These are phyloP conservation scores for Oceanodroma leucorhoa DNA, from an alignment of 2,797 vertebrate genomes.

Conservation along the genomic window DNA sequence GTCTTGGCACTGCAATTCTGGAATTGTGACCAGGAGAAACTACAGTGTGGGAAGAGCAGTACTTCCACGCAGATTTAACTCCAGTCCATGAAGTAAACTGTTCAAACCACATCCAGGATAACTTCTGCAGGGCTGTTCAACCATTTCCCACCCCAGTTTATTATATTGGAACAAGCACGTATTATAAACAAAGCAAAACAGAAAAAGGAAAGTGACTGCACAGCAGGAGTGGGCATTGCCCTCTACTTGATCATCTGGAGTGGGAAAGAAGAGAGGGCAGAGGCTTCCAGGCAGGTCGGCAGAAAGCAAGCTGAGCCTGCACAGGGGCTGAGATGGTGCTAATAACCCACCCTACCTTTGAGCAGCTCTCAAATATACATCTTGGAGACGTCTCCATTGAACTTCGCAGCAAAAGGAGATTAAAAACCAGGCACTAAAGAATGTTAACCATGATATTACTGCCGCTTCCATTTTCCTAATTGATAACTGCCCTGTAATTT, in stretches of 20 bases:
- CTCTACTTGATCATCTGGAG: background rate
- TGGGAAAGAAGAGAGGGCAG: background rate
- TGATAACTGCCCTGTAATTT: background rate
- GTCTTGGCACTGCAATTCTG: background rate
- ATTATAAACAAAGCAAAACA: background rate
- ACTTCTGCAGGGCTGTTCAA: background rate
- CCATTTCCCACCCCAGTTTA: background rate
- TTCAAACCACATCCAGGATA: background rate
- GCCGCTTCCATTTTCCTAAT: background rate
- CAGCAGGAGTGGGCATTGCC: background rate
- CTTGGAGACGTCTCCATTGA: background rate
- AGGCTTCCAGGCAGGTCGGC: background rate
- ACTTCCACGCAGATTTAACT: fast-evolving
- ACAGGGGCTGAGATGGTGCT: background rate
- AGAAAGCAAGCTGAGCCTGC: background rate
- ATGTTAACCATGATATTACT: background rate
- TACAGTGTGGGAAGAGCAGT: background rate
- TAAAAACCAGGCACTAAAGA: background rate
- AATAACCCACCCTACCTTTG: background rate
- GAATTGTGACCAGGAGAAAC: background rate
- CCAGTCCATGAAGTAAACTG: background rate
- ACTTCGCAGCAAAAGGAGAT: background rate
- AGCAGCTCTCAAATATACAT: background rate
- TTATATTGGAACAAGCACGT: background rate
- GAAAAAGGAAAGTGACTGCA: background rate